A percentile compares a stretch with the other conserved stretches of the same genome.
These are phyloP conservation scores for Lepetodrilus schrolli DNA, from an alignment of 2,888 invertebrate species.

Conservation along the genomic window DNA sequence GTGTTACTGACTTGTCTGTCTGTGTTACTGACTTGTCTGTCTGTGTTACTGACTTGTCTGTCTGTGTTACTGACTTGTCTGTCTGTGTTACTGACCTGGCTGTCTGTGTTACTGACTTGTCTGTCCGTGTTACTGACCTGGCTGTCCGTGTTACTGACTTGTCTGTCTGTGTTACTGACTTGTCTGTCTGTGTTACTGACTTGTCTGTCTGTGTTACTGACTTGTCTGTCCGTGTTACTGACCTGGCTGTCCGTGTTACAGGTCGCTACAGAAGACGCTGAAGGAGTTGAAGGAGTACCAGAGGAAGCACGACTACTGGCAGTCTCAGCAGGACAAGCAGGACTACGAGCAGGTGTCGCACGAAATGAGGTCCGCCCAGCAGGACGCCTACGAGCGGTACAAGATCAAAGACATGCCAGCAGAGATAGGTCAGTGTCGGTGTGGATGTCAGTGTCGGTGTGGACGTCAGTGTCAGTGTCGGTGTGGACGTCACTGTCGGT, in stretches of 20 bases:
- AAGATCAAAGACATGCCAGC: conserved; percentile 71
- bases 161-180: too few relatives aligned
- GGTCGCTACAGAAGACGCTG: conserved; percentile 80
- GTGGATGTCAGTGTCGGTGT: background rate
- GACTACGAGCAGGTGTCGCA: conserved; percentile 73
- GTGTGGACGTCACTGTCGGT: background rate
- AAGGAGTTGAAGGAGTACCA: conserved; percentile 81
- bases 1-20: too few relatives aligned
- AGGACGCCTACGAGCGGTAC: conserved; percentile 75
- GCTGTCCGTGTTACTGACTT: too few relatives aligned
- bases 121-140: too few relatives aligned
- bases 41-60: too few relatives aligned
- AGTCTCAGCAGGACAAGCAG: conserved; percentile 79
- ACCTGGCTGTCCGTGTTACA: conserved; percentile 58
- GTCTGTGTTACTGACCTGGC: too few relatives aligned
- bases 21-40: too few relatives aligned
- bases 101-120: too few relatives aligned
- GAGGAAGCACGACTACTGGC: conserved; percentile 80
- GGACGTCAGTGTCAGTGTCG: background rate
- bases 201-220: too few relatives aligned
- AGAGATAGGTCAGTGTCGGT: conserved; percentile 63
- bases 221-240: background rate
- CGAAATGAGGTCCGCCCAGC: conserved; percentile 70
- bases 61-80: too few relatives aligned
- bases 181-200: too few relatives aligned